phyloP scores from a whole-genome alignment of 2,888 invertebrate genomes.

The Megaustenia siamemsis region DNA sequence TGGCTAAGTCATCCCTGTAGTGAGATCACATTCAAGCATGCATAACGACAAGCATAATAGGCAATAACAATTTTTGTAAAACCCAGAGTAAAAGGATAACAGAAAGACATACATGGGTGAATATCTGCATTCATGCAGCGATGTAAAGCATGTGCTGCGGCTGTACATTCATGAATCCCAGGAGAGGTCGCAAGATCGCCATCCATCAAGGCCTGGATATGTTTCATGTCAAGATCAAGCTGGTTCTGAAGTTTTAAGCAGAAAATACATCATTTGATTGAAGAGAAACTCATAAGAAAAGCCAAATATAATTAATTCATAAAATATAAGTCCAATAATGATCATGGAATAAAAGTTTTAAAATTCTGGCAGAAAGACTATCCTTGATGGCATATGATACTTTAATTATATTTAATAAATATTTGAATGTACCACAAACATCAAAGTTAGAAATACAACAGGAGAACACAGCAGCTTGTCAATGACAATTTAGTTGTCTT shows the following conservation, averaged over 20 bases:
- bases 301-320: not conserved
- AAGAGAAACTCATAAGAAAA: not conserved
- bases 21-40: no score
- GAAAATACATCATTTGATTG: not conserved
- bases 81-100: not conserved
- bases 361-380: not conserved
- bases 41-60: no score
- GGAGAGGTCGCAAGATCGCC: slow-evolving; percentile 86
- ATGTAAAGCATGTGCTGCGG: slow-evolving; percentile 87
- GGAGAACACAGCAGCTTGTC: no score
- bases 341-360: not conserved
- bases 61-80: no score
- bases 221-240: slow-evolving; percentile 86
- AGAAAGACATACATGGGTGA: slow-evolving; percentile 73
- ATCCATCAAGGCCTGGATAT: slow-evolving; percentile 86
- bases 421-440: no score
- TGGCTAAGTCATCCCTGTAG: no score
- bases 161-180: slow-evolving; percentile 81
- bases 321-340: not conserved
- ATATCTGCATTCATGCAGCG: slow-evolving; percentile 85
- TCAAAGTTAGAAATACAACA: no score
- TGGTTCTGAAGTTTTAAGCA: slow-evolving; percentile 62
- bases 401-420: no score
- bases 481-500: no score
- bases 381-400: no score